A percentile compares a stretch with the other conserved stretches of the same genome.
Evolutionary conservation across 2,113 vertebrate species (phyloP).

Genomic region (Falco punctatus): DNA sequence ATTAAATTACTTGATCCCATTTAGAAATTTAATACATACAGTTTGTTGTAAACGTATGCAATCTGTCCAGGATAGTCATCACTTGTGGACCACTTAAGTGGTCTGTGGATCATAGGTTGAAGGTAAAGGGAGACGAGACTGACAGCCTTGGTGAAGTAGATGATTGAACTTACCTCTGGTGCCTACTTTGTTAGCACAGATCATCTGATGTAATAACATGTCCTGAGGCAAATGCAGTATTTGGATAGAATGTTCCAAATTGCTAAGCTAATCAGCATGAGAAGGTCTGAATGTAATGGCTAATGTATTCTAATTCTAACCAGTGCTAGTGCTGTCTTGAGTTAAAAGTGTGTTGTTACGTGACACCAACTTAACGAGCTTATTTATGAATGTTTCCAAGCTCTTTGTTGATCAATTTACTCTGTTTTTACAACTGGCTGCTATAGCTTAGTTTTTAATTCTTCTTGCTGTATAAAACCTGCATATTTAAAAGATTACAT

Average conservation of each 20-base stretch:
- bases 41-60: background rate
- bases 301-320: background rate
- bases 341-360: background rate
- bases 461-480: background rate
- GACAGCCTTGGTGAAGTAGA: background rate
- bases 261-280: background rate
- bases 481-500: background rate
- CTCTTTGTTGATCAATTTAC: background rate
- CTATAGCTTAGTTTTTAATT: background rate
- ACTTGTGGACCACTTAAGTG: fast-evolving
- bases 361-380: background rate
- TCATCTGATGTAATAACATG: background rate
- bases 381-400: background rate
- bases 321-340: background rate
- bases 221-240: background rate
- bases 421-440: background rate
- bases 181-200: background rate
- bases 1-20: background rate
- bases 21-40: background rate
- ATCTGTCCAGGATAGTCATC: fast-evolving
- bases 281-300: background rate
- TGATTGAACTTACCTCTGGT: background rate
- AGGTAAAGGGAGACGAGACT: background rate
- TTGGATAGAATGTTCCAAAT: background rate
- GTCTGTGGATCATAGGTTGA: background rate